phyloP scores from a whole-genome alignment of 2,888 invertebrate genomes.

The Sphinx pinastri region DNA sequence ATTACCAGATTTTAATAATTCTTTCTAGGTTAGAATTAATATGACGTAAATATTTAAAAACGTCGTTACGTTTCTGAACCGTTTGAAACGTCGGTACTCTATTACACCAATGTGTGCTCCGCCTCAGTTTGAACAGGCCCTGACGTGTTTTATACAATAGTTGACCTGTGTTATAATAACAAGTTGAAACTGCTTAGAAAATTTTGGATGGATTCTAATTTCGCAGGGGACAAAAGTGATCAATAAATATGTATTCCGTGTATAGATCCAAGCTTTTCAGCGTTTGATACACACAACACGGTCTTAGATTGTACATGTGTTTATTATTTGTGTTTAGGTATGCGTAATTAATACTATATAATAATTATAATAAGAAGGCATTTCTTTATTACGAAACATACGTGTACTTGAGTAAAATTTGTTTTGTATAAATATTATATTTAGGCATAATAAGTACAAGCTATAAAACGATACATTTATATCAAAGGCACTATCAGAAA shows the following conservation, averaged over 20 bases:
- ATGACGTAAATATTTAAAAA: too few relatives aligned
- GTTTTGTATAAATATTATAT: slow-evolving; percentile 13
- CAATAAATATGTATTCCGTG: not conserved
- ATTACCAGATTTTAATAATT: too few relatives aligned
- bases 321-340: not conserved
- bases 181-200: not conserved
- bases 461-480: slow-evolving; percentile 19
- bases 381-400: not conserved
- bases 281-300: not conserved
- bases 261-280: not conserved
- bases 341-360: not conserved
- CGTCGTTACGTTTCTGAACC: too few relatives aligned
- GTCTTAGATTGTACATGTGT: not conserved
- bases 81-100: too few relatives aligned
- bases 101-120: not conserved
- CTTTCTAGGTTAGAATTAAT: too few relatives aligned
- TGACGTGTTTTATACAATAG: not conserved
- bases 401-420: slow-evolving; percentile 9
- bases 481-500: slow-evolving; percentile 33
- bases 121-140: not conserved
- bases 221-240: not conserved
- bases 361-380: slow-evolving; percentile 10
- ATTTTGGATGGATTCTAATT: not conserved
- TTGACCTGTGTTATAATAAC: not conserved
- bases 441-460: not conserved